Percentiles rank a stretch among this genome's conserved stretches.
phyloP scores from a whole-genome alignment of 2,888 invertebrate species.

The Apotomis capreana region DNA sequence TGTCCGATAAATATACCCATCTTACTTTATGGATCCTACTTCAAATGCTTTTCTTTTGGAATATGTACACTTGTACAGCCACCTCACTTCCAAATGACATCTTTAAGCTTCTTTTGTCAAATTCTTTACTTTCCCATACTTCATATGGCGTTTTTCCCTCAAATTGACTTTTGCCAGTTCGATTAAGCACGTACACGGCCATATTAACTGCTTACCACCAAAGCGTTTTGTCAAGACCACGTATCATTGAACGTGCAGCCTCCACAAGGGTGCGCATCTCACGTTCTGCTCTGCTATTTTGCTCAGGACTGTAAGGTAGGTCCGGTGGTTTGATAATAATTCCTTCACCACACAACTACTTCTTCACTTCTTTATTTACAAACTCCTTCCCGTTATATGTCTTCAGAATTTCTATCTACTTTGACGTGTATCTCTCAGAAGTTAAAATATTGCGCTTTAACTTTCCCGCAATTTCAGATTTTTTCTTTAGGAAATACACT shows the following conservation, averaged over 20 bases:
- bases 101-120: too few relatives aligned
- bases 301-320: not conserved
- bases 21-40: constrained; percentile 47
- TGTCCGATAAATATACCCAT: too few relatives aligned
- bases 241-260: too few relatives aligned
- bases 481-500: not conserved
- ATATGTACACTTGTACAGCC: too few relatives aligned
- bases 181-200: too few relatives aligned
- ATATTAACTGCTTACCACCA: too few relatives aligned
- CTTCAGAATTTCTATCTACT: not conserved
- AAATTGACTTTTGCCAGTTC: too few relatives aligned
- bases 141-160: too few relatives aligned
- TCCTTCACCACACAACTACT: not conserved
- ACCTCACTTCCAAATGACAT: too few relatives aligned
- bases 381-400: not conserved
- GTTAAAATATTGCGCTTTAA: not conserved
- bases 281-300: constrained; percentile 2
- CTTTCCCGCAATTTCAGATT: not conserved
- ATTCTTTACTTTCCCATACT: too few relatives aligned
- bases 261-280: too few relatives aligned
- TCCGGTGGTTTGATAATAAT: not conserved
- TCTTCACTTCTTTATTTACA: not conserved
- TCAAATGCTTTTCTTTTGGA: constrained; percentile 44
- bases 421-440: not conserved
- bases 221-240: too few relatives aligned